These are phyloP conservation scores for Mimas tiliae DNA, from an alignment of 2,888 invertebrate genomes.

Conservation along the genomic window DNA sequence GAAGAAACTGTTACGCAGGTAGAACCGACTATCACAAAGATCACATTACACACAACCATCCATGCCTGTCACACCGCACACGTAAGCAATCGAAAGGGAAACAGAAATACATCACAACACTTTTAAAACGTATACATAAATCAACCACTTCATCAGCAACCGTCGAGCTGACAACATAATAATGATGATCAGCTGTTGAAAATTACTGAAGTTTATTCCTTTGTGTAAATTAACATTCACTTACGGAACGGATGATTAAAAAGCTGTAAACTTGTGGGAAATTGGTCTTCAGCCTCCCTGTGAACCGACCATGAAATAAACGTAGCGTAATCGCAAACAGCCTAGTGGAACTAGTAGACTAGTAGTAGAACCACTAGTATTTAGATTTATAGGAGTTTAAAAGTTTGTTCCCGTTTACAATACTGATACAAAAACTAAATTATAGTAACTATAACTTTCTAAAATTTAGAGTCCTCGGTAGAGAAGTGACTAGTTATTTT, in stretches of 20 bases:
- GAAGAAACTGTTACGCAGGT: not conserved
- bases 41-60: conserved; percentile 8
- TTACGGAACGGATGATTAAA: conserved; percentile 34
- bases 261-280: conserved; percentile 30
- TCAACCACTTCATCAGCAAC: conserved; percentile 25
- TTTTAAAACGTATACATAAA: not conserved
- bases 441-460: no score
- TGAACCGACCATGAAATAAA: not conserved
- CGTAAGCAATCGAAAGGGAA: conserved; percentile 18
- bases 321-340: not conserved
- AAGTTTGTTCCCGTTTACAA: no score
- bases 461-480: no score
- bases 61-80: not conserved
- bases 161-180: conserved; percentile 33
- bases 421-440: no score
- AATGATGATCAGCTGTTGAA: conserved; percentile 41
- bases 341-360: no score
- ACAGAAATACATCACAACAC: conserved; percentile 4
- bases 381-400: no score
- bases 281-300: not conserved
- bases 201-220: conserved; percentile 43
- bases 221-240: conserved; percentile 30
- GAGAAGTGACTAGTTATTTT: no score
- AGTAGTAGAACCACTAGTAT: not conserved
- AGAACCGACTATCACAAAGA: not conserved